Conservation (phyloP, 2,888 invertebrate species). For the Aplocera efformata region DNA sequence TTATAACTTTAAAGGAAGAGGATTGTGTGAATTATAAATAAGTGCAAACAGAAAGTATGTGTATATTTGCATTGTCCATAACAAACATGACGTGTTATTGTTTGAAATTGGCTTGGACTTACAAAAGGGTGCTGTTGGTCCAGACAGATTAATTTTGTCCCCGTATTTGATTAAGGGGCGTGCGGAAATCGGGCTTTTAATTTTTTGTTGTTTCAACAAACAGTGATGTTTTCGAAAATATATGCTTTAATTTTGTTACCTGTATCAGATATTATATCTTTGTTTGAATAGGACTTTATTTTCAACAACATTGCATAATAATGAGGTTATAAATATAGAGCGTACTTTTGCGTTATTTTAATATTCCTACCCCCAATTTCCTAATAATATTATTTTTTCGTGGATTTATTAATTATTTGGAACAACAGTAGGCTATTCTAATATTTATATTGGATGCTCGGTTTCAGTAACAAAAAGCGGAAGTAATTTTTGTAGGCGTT, state of each 20-base stretch:
- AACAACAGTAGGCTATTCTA: too few species aligned
- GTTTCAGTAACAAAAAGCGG: too few species aligned
- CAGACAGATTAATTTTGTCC: constrained; percentile 56
- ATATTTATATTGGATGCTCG: too few species aligned
- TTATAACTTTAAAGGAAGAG: constrained; percentile 10
- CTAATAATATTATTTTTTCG: too few species aligned
- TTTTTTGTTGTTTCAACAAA: constrained; percentile 27
- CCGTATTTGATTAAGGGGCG: constrained; percentile 40
- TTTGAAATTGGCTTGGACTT: constrained; percentile 60
- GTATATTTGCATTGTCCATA: constrained; percentile 49
- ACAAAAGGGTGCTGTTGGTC: constrained; percentile 37
- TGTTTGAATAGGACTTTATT: constrained; percentile 4
- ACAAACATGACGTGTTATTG: constrained; percentile 63
- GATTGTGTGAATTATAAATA: constrained; percentile 61
- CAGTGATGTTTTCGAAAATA: constrained; percentile 16
- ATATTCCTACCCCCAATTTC: too few species aligned
- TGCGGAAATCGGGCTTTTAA: constrained; percentile 27
- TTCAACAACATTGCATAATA: neutral
- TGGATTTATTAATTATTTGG: too few species aligned
- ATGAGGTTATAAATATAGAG: too few species aligned
- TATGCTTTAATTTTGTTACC: constrained; percentile 11
- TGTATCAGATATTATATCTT: neutral
- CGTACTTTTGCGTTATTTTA: too few species aligned
- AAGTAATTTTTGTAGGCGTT: too few species aligned
- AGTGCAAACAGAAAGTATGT: constrained; percentile 48